A percentile compares a stretch with the other conserved stretches of the same genome.
phyloP scores from a whole-genome alignment of 2,888 invertebrate species.

The Drosophila conformis region DNA sequence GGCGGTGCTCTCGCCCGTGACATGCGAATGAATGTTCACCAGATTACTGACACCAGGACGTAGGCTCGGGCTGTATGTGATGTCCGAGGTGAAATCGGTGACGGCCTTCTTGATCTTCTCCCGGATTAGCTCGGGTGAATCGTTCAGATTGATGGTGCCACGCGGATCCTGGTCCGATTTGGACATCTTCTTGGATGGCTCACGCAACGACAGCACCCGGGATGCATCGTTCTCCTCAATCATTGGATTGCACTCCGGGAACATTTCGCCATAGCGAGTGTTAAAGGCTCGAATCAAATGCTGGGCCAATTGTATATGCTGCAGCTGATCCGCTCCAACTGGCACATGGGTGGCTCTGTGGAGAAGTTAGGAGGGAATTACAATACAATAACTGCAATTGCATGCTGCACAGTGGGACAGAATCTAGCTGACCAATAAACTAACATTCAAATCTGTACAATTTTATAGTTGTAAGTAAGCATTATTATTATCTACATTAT shows the following conservation, averaged over 20 bases:
- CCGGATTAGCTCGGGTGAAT: conserved; percentile 89
- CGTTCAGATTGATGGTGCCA: conserved; percentile 92
- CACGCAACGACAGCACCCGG: conserved; percentile 92
- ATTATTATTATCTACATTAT: too few relatives aligned
- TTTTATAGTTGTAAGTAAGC: background rate
- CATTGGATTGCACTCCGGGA: conserved; percentile 91
- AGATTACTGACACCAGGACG: conserved; percentile 97
- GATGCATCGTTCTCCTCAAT: conserved; percentile 86
- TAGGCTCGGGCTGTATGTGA: conserved; percentile 91
- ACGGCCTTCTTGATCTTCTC: conserved; percentile 94
- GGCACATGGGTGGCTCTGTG: conserved; percentile 95
- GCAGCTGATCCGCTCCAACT: conserved; percentile 97
- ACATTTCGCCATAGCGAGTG: conserved; percentile 90
- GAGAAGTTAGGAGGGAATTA: background rate
- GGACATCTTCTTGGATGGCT: conserved; percentile 98
- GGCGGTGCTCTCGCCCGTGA: conserved; percentile 88
- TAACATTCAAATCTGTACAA: background rate
- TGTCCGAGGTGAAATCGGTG: conserved; percentile 94
- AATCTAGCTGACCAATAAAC: background rate
- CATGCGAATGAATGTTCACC: conserved; percentile 91
- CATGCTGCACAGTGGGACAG: too few relatives aligned
- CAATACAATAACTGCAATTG: background rate
- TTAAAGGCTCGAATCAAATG: conserved; percentile 93
- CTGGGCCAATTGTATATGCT: conserved; percentile 93
- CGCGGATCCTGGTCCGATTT: conserved; percentile 94